These are phyloP conservation scores for Sinentomon sp. DNA, from an alignment of 2,888 invertebrate genomes.

Conservation along the genomic window DNA sequence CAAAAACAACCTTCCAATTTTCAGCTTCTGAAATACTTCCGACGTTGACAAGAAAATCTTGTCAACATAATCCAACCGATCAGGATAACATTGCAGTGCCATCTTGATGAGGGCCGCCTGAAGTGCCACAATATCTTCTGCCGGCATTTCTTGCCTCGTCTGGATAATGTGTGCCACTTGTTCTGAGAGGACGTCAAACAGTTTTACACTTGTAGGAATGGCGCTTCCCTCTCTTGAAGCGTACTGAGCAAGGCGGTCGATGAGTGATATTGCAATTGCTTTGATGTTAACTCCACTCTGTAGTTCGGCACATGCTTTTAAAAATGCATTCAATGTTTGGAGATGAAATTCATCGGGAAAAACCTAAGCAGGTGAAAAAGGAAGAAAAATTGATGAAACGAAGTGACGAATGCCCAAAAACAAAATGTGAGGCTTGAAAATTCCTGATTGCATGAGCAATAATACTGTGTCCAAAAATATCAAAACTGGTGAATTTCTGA, in stretches of 20 bases:
- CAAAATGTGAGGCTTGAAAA: neutral
- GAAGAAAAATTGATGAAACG: constrained; percentile 3
- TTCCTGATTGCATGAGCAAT: too few relatives aligned
- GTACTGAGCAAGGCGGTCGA: constrained; percentile 62
- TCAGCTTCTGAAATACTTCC: constrained; percentile 64
- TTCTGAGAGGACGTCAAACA: constrained; percentile 94
- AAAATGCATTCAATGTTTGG: constrained; percentile 74
- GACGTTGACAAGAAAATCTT: constrained; percentile 74
- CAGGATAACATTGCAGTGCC: constrained; percentile 87
- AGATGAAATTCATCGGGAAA: constrained; percentile 98
- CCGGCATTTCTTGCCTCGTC: constrained; percentile 75
- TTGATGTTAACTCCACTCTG: constrained; percentile 90
- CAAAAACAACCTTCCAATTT: constrained; percentile 62
- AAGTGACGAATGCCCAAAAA: neutral
- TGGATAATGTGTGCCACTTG: constrained; percentile 84
- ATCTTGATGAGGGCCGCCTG: constrained; percentile 83
- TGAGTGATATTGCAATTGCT: constrained; percentile 86
- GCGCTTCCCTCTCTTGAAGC: constrained; percentile 39
- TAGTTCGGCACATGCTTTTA: constrained; percentile 87
- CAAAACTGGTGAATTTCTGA: too few relatives aligned
- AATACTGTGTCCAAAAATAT: too few relatives aligned
- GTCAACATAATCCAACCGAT: constrained; percentile 78
- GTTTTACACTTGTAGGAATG: constrained; percentile 57
- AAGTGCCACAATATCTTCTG: constrained; percentile 81
- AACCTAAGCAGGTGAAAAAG: too few relatives aligned